phyloP scores from a whole-genome alignment of 2,797 vertebrate genomes.

The Ataeniobius toweri region DNA sequence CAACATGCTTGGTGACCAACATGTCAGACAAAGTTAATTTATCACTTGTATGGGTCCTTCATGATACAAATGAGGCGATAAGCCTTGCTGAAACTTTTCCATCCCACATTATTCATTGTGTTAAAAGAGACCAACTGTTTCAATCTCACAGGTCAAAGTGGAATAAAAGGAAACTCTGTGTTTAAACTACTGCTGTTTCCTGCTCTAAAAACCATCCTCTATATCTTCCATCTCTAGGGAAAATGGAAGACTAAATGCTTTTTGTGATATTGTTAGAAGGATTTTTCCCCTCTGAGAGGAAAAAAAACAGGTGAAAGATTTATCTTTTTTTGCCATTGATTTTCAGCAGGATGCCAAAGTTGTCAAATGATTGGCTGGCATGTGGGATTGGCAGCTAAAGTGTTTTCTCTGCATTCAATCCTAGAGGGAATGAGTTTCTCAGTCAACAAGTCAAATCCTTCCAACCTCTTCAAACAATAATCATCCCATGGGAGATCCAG shows the following conservation, averaged over 20 bases:
- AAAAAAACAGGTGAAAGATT: constrained; percentile 10
- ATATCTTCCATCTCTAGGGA: constrained; percentile 12
- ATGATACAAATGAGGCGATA: constrained; percentile 36
- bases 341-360: constrained; percentile 41
- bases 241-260: constrained; percentile 32
- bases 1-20: constrained; percentile 38
- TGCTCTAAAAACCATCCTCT: constrained; percentile 4
- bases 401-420: constrained; percentile 53
- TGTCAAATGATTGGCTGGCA: constrained; percentile 58
- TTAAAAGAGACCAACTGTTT: background rate
- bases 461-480: constrained; percentile 55
- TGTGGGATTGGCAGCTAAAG: constrained; percentile 49
- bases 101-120: background rate
- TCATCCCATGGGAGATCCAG: constrained; percentile 43
- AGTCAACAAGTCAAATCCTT: constrained; percentile 51
- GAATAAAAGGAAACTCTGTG: background rate
- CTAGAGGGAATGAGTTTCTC: constrained; percentile 43
- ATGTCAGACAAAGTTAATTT: constrained; percentile 40
- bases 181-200: constrained; percentile 19
- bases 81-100: constrained; percentile 4
- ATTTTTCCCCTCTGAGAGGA: constrained; percentile 9
- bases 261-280: constrained; percentile 36
- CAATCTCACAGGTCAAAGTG: constrained; percentile 1
- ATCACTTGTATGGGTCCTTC: constrained; percentile 27
- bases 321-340: constrained; percentile 44